Evolutionary conservation across 2,797 vertebrate genomes (phyloP), one percentile per base, ranked within the genome.

Genomic region (Crocodylus rhombifer): DNA sequence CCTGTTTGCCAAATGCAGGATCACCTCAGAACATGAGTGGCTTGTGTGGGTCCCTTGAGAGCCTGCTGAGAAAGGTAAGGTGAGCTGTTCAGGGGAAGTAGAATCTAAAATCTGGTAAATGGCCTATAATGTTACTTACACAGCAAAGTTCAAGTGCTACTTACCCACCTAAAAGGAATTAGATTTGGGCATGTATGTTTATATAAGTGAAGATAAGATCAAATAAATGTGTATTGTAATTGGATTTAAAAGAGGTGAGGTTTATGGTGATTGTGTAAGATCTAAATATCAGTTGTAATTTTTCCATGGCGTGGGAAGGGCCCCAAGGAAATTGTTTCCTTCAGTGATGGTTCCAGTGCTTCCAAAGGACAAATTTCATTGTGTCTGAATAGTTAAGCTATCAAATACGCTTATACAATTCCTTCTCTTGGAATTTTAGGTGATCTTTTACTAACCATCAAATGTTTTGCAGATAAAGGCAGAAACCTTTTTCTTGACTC

Each of bases 131-230:
- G 42, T 9, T 9, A 51, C 42, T 51, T 51, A 51, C 10, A 9
- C 42, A 51, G 42, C 42, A 51, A 51, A 51, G 9, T 51, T 51
- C 42, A 51, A 51, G 42, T 51, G 42, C 42, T 51, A 51, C 42
- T 51, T 51, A 51, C 42, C 42, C 9, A 51, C 42, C 42, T 51
- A 51, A 51, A 51, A 51, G 42, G 42, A 51, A 51, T 51, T 51
- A 51, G 10, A 51, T 51, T 51, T 10, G 42, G 9, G 42, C 42
- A 51, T 51, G 10, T 20, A 28, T 51, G 28, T 82, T 63, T 92
- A 57, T 62, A 62, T 90, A 84, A 92, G 55, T 42, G 84, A 93
- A 91, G 11, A 25, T 30, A 89, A 86, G 78, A 23, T 86, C 91
- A 91, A 86, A 14, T 2, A 67, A 93, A 83, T 16, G 77, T 6